Base-by-base conservation (phyloP, 2,888 invertebrate species). In the Biston stratarius region DNA sequence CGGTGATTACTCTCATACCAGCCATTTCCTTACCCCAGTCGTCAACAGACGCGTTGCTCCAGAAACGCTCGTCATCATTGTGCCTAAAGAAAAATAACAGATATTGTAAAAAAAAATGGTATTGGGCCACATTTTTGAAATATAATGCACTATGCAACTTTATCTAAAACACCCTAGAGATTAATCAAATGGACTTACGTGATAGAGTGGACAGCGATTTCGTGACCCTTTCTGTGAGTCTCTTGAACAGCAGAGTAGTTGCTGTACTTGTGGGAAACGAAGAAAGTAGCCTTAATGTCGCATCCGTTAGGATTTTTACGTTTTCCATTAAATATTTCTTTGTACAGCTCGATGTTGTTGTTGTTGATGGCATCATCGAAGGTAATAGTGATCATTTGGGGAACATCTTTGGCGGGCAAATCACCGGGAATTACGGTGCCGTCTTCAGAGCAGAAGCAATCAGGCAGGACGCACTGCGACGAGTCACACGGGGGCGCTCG, bases 1-100 rank as follows among this genome's bases (percentile, higher is more conserved):
- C 98, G 69, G 96, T 96, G 83, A 98, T 98, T 74, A 98, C 97
- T 77, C 98, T 96, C 96, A 97, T 97, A 68, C 98, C 98, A 48
- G 98, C 98, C 98, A 98, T 98, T 92, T 98, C 98, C 87, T 97
- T 98, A 61, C 97, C 97, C 98, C 98, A 98, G 89, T 97, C 98
- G 82, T 97, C 98, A 14, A 98, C 97, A 10, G 97, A 96, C 11
- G 98, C 98, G 83, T 98, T 97, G 75, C 97, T 97, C 98, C 98
- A 98, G 95, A 98, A 98, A 57, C 96, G 96, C 88, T 98, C 98
- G 77, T 98, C 97, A 77, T 97, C 97, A 80, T 98, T 98, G 91
- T 98, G 98, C 70, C 97, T 97, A 73, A 42, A 55, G 36, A 57
- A 74, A 69, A n/a, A 53, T 6, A 38, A 53, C 10, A 38, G n/a